phyloP scores from a whole-genome alignment of 2,888 invertebrate genomes.

The Tinea trinotella region DNA sequence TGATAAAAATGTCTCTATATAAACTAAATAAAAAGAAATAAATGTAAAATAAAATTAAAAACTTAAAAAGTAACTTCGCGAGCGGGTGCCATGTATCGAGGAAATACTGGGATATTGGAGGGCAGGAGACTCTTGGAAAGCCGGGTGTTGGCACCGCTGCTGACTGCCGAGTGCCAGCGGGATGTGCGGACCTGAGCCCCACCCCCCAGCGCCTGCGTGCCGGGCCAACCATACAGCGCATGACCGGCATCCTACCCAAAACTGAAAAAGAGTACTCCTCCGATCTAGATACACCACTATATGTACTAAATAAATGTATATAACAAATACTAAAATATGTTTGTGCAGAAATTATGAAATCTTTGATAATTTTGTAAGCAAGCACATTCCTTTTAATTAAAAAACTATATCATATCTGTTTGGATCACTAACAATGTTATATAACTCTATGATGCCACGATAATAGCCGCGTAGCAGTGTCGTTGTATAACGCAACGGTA shows the following conservation, averaged over 20 bases:
- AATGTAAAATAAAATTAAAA: conserved; percentile 24
- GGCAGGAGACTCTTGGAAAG: not conserved
- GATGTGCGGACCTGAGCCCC: conserved; percentile 52
- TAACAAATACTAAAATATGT: not conserved
- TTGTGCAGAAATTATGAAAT: not conserved
- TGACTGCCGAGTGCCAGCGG: conserved; percentile 63
- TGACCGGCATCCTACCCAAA: conserved; percentile 67
- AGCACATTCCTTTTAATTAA: not conserved
- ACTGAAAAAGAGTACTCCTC: conserved; percentile 71
- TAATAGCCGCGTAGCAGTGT: conserved; percentile 48
- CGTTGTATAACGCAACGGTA: conserved; percentile 43
- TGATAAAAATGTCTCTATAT: not conserved
- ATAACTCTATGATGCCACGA: conserved; percentile 48
- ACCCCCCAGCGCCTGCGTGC: conserved; percentile 66
- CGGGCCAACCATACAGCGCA: conserved; percentile 45
- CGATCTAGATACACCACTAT: conserved; percentile 66
- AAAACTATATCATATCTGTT: not conserved
- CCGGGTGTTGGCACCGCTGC: conserved; percentile 52
- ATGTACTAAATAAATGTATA: conserved; percentile 64
- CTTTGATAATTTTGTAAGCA: too few relatives aligned
- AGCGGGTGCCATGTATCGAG: conserved; percentile 27
- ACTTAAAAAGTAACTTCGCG: conserved; percentile 36
- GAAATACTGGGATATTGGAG: not conserved
- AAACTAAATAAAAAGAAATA: conserved; percentile 28
- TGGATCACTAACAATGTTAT: conserved; percentile 33